Conservation (phyloP, 2,797 vertebrate genomes). For the Rhabdomys pumilio region DNA sequence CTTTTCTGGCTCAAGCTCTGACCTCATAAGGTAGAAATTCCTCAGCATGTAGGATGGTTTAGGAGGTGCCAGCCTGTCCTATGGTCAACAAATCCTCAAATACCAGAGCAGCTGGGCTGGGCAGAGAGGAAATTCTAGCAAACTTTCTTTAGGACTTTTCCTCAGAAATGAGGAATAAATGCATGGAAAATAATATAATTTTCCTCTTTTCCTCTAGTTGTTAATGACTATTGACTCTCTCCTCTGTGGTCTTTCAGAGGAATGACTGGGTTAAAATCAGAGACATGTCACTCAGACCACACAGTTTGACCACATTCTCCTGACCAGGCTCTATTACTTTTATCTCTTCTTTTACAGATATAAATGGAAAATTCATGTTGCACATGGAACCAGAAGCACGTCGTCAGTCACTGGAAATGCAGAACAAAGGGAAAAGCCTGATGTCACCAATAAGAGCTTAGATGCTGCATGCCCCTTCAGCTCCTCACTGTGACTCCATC, state of each 20-base stretch:
- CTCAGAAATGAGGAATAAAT: neutral
- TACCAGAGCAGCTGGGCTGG: neutral
- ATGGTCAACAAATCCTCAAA: neutral
- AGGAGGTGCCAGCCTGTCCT: neutral
- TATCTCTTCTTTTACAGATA: neutral
- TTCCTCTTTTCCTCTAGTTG: neutral
- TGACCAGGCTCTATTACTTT: neutral
- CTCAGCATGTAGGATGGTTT: neutral
- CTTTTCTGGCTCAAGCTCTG: neutral
- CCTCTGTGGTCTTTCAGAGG: neutral
- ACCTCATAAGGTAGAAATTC: neutral
- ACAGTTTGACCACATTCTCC: neutral
- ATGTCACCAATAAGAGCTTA: rapidly evolving
- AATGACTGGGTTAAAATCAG: neutral
- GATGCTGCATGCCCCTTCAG: neutral
- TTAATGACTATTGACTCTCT: neutral
- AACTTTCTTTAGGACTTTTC: neutral
- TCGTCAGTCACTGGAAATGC: neutral
- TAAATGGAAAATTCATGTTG: neutral
- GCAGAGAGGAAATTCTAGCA: neutral
- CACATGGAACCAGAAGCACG: neutral
- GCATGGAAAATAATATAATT: neutral
- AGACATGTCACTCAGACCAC: neutral
- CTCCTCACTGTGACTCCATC: neutral
- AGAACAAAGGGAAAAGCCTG: neutral